Conservation (phyloP, 2,888 invertebrate genomes). For the Acanthosepion esculentum region DNA sequence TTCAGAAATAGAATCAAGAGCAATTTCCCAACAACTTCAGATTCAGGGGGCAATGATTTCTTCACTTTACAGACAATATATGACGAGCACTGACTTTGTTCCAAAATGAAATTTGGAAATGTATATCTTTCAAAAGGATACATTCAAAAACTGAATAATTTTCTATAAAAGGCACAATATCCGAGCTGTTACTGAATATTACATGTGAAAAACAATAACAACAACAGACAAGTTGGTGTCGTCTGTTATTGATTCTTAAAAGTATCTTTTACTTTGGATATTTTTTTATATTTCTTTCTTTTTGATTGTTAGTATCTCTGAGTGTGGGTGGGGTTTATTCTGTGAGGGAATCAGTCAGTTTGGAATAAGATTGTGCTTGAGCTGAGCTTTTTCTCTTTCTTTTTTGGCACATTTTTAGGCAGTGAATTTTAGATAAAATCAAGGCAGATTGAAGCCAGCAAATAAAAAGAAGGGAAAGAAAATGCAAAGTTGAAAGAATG, state of each 20-base stretch:
- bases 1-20: neutral
- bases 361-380: neutral
- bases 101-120: neutral
- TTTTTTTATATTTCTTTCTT: neutral
- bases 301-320: neutral
- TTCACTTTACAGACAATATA: neutral
- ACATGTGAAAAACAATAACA: neutral
- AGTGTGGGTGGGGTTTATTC: neutral
- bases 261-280: neutral
- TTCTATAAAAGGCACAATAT: neutral
- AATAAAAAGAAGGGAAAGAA: neutral
- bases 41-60: neutral
- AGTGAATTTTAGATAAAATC: neutral
- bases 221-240: slow-evolving; percentile 13
- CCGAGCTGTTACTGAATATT: neutral
- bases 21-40: neutral
- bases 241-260: slow-evolving; percentile 33
- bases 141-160: neutral
- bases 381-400: neutral
- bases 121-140: neutral
- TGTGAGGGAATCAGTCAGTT: slow-evolving; percentile 4
- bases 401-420: neutral
- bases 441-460: neutral
- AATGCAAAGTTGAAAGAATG: neutral
- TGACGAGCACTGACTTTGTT: neutral